Base-by-base conservation (phyloP, 2,797 vertebrate genomes). In the Sebastes nivosus region DNA sequence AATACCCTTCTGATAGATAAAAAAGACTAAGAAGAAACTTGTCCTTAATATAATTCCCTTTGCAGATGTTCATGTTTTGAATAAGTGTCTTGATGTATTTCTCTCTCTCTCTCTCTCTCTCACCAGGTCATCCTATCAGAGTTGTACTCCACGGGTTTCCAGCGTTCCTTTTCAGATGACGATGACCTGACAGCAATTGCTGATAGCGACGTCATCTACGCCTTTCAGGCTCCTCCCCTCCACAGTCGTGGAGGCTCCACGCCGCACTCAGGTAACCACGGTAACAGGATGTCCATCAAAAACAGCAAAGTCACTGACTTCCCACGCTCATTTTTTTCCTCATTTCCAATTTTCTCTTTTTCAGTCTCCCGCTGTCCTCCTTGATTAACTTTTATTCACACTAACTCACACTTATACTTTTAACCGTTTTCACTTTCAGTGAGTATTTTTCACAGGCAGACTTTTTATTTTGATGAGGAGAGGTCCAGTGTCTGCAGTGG, bases 41-140 rank as follows among this genome's bases (percentile, higher is more conserved):
- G 20, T 60, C 30, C 32, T 70, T 58, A 7, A 60, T 30, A 55
- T 38, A 6, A 69, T 61, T 81, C 54, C 16, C 32, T 68, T 68
- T 69, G 63, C 42, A 65, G 32, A 76, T 58, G 8, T 72, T 46
- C 4, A 32, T 55, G 20, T 54, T 30, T 24, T 32, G 3, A 24
- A 34, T 72, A 27, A 58, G 52, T 12, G 11, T 74, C 12, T 57
- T 64, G n/a, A 57, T 34, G 20, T 57, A 9, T 76, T 68, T 50
- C 13, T 27, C 18, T 57, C 13, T 32, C 10, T 20, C 4, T 20
- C n/a, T 34, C 34, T 50, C 50, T 60, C 30, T 65, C 1, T 29
- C 25, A 38, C 4, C 91, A 98, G 98, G 96, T 99, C 80, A 96
- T 99, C 89, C 95, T 98, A 70, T 93, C 95, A 1, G 98, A 99